Evolutionary conservation across 2,888 invertebrate species (phyloP).

Genomic region (Drosophila hamatofila): DNA sequence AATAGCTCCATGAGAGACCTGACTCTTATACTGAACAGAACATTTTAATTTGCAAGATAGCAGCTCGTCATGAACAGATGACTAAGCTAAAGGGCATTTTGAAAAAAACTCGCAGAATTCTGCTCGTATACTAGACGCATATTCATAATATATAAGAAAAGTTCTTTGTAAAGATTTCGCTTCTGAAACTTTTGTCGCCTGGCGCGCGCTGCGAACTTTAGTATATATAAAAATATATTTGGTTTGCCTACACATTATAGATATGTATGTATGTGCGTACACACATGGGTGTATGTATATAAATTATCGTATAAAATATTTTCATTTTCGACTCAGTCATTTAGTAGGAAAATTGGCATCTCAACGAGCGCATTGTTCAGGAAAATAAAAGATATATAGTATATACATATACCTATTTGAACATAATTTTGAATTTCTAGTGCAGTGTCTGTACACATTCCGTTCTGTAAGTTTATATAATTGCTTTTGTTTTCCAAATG

Average conservation of each 20-base stretch:
- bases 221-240: conserved; percentile 19
- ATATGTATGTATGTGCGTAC: conserved; percentile 22
- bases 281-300: conserved; percentile 27
- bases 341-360: conserved; percentile 70
- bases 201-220: conserved; percentile 22
- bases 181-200: conserved; percentile 63
- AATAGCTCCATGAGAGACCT: neutral
- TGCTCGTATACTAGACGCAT: neutral
- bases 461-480: conserved; percentile 72
- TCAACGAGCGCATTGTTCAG: conserved; percentile 33
- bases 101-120: neutral
- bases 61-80: conserved; percentile 3
- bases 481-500: conserved; percentile 25
- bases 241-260: conserved; percentile 47
- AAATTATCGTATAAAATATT: conserved; percentile 70
- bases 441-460: conserved; percentile 27
- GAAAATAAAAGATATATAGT: neutral
- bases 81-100: conserved; percentile 3
- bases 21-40: conserved; percentile 15
- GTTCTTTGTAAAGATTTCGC: conserved; percentile 9
- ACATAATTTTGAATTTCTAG: conserved; percentile 20
- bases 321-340: conserved; percentile 62
- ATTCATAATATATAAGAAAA: neutral
- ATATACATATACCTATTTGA: conserved; percentile 7
- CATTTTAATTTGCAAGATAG: conserved; percentile 37